These are phyloP conservation scores for Neolamprologus falcicula DNA, from an alignment of 2,113 vertebrate genomes.

Conservation along the genomic window DNA sequence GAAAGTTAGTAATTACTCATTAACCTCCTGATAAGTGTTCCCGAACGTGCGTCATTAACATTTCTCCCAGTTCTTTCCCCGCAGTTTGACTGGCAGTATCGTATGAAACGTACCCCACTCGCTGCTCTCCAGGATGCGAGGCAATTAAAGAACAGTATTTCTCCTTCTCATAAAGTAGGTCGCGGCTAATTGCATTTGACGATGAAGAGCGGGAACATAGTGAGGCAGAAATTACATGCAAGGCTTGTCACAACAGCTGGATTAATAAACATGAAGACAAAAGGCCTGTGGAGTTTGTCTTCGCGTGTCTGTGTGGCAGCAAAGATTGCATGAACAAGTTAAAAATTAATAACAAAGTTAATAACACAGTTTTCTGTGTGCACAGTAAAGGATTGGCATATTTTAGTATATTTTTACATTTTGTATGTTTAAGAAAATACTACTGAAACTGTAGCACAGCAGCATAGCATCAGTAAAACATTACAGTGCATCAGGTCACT, in stretches of 20 bases:
- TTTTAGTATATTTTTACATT: not conserved
- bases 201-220: slow-evolving; percentile 17
- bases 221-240: slow-evolving; percentile 28
- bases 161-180: slow-evolving; percentile 45
- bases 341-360: not conserved
- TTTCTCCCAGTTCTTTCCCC: not conserved
- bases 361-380: not conserved
- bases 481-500: not conserved
- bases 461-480: not conserved
- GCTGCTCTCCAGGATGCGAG: slow-evolving; percentile 17
- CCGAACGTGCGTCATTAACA: not conserved
- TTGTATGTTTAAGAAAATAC: not conserved
- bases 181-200: slow-evolving; percentile 51
- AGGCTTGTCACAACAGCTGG: slow-evolving; percentile 23
- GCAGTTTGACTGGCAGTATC: slow-evolving; percentile 37
- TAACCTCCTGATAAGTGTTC: slow-evolving; percentile 33
- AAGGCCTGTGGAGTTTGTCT: not conserved
- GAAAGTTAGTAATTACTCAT: slow-evolving; percentile 37
- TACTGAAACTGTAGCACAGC: fast-evolving
- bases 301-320: not conserved
- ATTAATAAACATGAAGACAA: slow-evolving; percentile 34
- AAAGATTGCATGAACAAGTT: not conserved
- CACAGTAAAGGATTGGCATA: not conserved
- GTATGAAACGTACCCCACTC: not conserved
- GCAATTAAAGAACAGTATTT: slow-evolving; percentile 56